A percentile compares a stretch with the other conserved stretches of the same genome.
Conservation (phyloP, 2,113 vertebrate species). For the Cochlearius cochlearius region DNA sequence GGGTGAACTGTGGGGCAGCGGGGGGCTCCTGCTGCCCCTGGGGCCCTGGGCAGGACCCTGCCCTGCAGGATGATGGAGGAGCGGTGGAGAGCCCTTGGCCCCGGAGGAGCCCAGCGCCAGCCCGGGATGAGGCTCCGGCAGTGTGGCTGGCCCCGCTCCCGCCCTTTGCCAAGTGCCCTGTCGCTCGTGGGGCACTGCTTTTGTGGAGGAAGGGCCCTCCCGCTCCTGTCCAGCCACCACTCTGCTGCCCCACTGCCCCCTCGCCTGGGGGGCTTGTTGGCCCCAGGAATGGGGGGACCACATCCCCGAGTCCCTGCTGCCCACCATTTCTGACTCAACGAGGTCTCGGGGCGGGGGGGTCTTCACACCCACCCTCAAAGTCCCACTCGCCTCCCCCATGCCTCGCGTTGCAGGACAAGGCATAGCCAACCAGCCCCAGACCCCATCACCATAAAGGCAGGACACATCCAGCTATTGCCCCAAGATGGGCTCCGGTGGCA, state of each 20-base stretch:
- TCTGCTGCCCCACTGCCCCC: not conserved
- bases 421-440: not conserved
- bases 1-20: not conserved
- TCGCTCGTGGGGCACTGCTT: not conserved
- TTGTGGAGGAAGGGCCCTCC: not conserved
- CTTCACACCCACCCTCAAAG: not conserved
- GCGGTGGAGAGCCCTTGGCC: not conserved
- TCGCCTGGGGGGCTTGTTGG: not conserved
- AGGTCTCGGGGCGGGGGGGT: not conserved
- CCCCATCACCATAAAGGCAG: not conserved
- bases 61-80: not conserved
- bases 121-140: not conserved
- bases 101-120: not conserved
- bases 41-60: not conserved
- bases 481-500: not conserved
- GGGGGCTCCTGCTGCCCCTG: not conserved
- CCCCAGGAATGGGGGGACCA: not conserved
- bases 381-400: not conserved
- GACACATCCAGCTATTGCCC: not conserved
- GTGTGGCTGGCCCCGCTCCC: not conserved
- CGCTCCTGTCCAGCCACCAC: not conserved
- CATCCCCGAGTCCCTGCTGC: not conserved
- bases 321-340: not conserved
- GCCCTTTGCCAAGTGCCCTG: not conserved
- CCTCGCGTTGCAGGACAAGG: not conserved